These are phyloP conservation scores for Jacana jacana DNA, from an alignment of 2,113 vertebrate genomes.

Conservation along the genomic window DNA sequence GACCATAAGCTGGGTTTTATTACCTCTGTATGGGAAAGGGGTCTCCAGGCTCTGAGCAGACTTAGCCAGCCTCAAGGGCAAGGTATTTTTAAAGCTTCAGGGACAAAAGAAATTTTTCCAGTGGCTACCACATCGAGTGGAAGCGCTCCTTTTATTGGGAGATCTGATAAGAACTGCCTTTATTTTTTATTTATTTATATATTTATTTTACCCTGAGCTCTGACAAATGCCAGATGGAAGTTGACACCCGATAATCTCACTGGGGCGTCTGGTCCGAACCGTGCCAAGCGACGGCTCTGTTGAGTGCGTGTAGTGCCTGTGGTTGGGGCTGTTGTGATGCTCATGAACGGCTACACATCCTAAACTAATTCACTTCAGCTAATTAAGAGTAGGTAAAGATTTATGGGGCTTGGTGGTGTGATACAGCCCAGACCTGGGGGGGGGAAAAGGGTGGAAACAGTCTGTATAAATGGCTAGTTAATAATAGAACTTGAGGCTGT, in stretches of 20 bases:
- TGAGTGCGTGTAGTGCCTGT: background rate
- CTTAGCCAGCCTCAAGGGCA: slow-evolving; percentile 18
- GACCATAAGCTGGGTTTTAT: slow-evolving; percentile 16
- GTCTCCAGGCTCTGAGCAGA: background rate
- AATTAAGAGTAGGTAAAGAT: background rate
- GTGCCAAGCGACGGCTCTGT: background rate
- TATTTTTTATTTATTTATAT: background rate
- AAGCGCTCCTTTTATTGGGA: slow-evolving; percentile 22
- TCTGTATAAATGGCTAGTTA: fast-evolving
- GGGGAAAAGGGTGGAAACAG: background rate
- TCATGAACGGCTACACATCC: background rate
- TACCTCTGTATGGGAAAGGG: slow-evolving; percentile 46
- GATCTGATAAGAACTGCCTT: slow-evolving; percentile 44
- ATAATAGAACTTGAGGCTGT: background rate
- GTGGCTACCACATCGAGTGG: slow-evolving; percentile 19
- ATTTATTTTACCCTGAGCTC: background rate
- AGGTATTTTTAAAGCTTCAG: slow-evolving; percentile 59
- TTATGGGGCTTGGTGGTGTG: background rate
- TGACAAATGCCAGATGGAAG: slow-evolving; percentile 62
- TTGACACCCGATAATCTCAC: slow-evolving; percentile 22
- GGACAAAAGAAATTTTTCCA: slow-evolving; percentile 60
- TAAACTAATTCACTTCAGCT: background rate
- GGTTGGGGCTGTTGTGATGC: background rate
- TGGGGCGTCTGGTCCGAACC: slow-evolving; percentile 1
- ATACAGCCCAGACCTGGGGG: background rate